Conservation (phyloP, 2,113 vertebrate species). For the Odocoileus hemionus region DNA sequence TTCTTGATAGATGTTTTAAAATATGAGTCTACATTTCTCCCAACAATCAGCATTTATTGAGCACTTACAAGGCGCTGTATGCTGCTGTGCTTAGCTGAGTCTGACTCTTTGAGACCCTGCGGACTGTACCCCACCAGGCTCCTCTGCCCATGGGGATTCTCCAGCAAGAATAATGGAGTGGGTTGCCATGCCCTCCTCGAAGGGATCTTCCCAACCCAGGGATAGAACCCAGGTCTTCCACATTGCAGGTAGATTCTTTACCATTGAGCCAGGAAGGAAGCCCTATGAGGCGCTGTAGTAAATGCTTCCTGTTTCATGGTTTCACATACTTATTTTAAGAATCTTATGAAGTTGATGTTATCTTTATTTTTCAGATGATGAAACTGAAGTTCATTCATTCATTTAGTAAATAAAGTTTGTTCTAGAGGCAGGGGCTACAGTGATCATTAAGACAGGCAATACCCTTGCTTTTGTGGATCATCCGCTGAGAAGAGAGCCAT, state of each 20-base stretch:
- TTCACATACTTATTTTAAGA: not conserved
- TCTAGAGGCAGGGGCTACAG: not conserved
- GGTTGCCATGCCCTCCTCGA: not conserved
- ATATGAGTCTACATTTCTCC: not conserved
- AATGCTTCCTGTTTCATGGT: not conserved
- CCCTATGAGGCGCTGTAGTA: not conserved
- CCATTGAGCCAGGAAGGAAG: not conserved
- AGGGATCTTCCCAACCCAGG: not conserved
- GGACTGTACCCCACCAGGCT: rapidly evolving
- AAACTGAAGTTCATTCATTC: not conserved
- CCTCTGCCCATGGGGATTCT: not conserved
- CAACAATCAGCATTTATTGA: not conserved
- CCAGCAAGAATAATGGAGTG: not conserved
- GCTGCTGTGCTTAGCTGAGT: not conserved
- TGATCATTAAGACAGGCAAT: not conserved
- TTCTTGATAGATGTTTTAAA: not conserved
- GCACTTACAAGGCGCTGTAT: not conserved
- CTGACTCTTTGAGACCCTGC: not conserved
- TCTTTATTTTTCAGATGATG: not conserved
- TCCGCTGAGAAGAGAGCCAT: not conserved
- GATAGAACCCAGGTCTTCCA: rapidly evolving
- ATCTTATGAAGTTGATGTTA: not conserved
- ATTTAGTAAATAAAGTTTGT: not conserved
- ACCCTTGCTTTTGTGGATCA: not conserved
- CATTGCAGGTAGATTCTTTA: not conserved